Evolutionary conservation across 2,113 vertebrate species (phyloP).

Genomic region (Azemiops feae): DNA sequence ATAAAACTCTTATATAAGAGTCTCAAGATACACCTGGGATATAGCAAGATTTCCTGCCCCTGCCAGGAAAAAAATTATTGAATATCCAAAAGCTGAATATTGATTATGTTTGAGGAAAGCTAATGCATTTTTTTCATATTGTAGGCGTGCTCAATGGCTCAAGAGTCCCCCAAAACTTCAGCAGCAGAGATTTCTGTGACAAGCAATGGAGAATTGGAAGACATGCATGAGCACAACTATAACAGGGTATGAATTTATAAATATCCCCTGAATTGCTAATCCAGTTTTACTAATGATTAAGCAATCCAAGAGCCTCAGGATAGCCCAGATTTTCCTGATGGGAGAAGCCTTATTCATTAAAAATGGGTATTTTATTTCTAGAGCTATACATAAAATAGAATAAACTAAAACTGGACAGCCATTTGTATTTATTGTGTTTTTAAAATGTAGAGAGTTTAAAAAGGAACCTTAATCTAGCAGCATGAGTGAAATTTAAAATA

Average conservation of each 20-base stretch:
- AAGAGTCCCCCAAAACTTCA: constrained; percentile 85
- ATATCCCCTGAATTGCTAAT: background rate
- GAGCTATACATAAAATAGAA: background rate
- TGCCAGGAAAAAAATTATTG: background rate
- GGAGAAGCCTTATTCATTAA: background rate
- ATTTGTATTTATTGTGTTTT: background rate
- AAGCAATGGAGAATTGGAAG: constrained; percentile 89
- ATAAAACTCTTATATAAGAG: background rate
- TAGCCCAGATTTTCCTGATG: background rate
- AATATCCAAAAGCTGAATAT: background rate
- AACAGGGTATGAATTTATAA: constrained; percentile 74
- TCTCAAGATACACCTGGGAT: background rate
- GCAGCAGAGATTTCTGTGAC: constrained; percentile 95
- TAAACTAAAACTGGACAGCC: background rate
- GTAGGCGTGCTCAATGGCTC: constrained; percentile 83
- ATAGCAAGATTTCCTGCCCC: background rate
- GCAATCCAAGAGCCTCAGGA: background rate
- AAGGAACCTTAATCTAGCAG: background rate
- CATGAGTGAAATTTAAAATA: background rate
- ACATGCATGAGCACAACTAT: constrained; percentile 78
- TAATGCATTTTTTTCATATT: constrained; percentile 31
- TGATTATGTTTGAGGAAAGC: background rate
- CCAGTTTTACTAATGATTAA: constrained; percentile 17
- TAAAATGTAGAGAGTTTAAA: background rate
- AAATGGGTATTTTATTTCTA: background rate